phyloP scores from a whole-genome alignment of 2,113 vertebrate species.

The Odontophorus gujanensis region DNA sequence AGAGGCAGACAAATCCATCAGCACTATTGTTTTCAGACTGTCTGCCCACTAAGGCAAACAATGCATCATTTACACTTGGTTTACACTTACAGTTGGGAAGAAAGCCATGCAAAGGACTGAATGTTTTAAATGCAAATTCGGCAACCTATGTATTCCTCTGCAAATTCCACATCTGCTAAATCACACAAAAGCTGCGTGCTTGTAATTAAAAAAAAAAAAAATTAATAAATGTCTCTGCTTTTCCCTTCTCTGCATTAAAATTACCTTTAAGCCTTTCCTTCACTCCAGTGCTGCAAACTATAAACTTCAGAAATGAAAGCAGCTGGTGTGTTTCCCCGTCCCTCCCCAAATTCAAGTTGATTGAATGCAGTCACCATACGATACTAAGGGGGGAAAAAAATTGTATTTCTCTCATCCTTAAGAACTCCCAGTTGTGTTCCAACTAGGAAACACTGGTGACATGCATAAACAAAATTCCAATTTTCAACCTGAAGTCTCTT shows the following conservation, averaged over 20 bases:
- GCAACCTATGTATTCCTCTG: slow-evolving; percentile 32
- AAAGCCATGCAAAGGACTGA: slow-evolving; percentile 10
- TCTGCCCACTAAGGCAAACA: slow-evolving; percentile 64
- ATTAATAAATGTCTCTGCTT: background rate
- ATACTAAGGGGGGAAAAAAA: background rate
- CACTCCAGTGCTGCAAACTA: slow-evolving; percentile 27
- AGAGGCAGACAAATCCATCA: slow-evolving; percentile 53
- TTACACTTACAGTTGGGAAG: slow-evolving; percentile 59
- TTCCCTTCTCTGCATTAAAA: slow-evolving; percentile 7
- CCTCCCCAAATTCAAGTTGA: background rate
- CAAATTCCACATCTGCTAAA: slow-evolving; percentile 55
- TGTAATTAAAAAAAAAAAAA: background rate
- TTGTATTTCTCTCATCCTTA: background rate
- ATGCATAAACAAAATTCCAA: background rate
- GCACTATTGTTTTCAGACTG: slow-evolving; percentile 58
- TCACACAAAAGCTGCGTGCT: slow-evolving; percentile 23
- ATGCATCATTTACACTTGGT: slow-evolving; percentile 67
- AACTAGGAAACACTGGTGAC: background rate
- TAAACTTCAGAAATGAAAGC: slow-evolving; percentile 52
- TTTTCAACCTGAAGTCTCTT: background rate
- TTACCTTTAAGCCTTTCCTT: slow-evolving; percentile 24
- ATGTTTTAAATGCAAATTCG: slow-evolving; percentile 52
- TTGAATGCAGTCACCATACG: slow-evolving; percentile 2
- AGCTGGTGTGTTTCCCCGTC: slow-evolving; percentile 31
- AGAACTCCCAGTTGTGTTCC: background rate